These are phyloP conservation scores for Macrotis lagotis DNA, from an alignment of 2,113 vertebrate species.

Conservation along the genomic window DNA sequence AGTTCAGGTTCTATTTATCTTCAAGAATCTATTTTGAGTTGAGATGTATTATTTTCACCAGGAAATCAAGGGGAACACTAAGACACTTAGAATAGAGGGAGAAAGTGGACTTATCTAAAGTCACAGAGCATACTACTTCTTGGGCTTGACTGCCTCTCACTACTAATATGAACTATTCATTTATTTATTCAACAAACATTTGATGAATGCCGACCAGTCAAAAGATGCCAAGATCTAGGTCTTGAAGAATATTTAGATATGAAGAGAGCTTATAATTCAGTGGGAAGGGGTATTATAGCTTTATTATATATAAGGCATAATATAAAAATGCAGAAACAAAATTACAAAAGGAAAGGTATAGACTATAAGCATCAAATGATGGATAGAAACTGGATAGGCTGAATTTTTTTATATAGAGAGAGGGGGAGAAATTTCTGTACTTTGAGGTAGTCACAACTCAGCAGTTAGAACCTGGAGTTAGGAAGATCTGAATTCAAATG, in stretches of 20 bases:
- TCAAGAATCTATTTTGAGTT: not conserved
- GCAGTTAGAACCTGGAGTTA: not conserved
- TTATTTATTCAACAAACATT: not conserved
- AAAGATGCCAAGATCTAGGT: not conserved
- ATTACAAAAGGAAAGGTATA: not conserved
- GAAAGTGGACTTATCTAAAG: conserved; percentile 33
- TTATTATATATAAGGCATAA: not conserved
- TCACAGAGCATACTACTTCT: not conserved
- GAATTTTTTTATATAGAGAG: not conserved
- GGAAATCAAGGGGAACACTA: conserved; percentile 19
- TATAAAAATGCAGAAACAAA: not conserved
- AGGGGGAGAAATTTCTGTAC: not conserved
- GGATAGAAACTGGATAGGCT: not conserved
- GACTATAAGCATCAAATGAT: not conserved
- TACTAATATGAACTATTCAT: not conserved
- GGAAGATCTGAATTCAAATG: not conserved
- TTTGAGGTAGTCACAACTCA: not conserved
- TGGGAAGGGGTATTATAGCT: not conserved
- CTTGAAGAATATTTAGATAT: not conserved
- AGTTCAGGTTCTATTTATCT: conserved; percentile 33
- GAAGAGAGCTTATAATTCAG: not conserved
- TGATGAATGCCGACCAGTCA: not conserved
- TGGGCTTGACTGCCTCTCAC: not conserved
- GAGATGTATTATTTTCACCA: not conserved
- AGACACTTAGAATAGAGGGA: conserved; percentile 15